phyloP scores from a whole-genome alignment of 2,797 vertebrate species.

The Apogon hyalosoma region DNA sequence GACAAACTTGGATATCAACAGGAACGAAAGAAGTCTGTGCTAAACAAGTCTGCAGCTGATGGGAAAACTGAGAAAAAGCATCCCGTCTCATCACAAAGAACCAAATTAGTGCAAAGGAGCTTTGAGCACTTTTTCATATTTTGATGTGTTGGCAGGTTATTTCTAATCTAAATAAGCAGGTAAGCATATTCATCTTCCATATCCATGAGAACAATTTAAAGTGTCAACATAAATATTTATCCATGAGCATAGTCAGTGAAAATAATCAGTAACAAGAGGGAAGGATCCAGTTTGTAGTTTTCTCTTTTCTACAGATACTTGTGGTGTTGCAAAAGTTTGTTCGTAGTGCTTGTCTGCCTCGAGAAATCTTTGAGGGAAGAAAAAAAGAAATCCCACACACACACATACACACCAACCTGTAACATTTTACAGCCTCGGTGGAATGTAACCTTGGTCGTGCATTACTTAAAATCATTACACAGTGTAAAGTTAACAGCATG shows the following conservation, averaged over 20 bases:
- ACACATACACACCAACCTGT: neutral
- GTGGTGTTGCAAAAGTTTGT: neutral
- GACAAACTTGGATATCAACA: no score
- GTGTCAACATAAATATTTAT: neutral
- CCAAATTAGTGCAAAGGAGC: no score
- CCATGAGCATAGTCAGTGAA: neutral
- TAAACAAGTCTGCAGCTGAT: no score
- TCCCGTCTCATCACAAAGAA: no score
- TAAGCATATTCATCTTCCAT: no score
- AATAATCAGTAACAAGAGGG: neutral
- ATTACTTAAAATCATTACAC: constrained; percentile 6
- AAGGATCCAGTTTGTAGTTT: neutral
- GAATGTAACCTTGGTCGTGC: neutral
- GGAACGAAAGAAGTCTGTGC: no score
- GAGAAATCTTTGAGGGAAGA: neutral
- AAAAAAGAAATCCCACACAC: neutral
- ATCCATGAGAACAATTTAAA: no score
- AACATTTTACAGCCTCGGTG: constrained; percentile 6
- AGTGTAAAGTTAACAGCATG: constrained; percentile 23
- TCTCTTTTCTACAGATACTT: neutral
- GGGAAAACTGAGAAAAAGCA: no score
- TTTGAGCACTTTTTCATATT: no score
- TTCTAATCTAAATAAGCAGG: no score
- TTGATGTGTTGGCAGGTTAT: no score
- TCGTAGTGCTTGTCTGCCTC: neutral